Evolutionary conservation across 2,888 invertebrate genomes (phyloP).

Genomic region (Spodoptera littoralis): DNA sequence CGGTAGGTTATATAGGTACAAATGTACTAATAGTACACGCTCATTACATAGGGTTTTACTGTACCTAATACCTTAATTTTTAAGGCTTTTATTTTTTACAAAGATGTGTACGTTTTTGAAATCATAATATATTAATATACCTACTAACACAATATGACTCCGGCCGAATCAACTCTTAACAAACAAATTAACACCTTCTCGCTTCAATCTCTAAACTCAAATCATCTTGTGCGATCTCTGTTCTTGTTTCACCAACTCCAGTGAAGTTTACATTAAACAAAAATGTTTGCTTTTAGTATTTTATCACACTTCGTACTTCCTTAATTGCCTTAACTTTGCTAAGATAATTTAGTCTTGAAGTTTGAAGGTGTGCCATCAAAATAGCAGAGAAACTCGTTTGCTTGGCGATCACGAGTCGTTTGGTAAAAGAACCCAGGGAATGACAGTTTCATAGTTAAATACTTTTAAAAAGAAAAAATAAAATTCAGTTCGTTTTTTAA

Average conservation of each 20-base stretch:
- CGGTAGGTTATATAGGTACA: too few relatives aligned
- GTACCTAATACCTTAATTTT: too few relatives aligned
- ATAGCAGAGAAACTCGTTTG: conserved; percentile 10
- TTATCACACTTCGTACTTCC: conserved; percentile 28
- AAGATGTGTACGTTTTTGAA: too few relatives aligned
- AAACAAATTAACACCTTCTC: not conserved
- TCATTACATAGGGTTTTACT: too few relatives aligned
- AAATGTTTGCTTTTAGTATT: conserved; percentile 36
- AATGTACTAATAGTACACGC: too few relatives aligned
- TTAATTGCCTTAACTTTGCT: conserved; percentile 39
- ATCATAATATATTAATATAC: too few relatives aligned
- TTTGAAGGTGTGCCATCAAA: conserved; percentile 22
- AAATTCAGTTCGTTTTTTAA: not conserved
- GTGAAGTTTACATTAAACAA: conserved; percentile 23
- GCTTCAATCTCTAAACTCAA: conserved; percentile 1
- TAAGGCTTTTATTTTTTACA: too few relatives aligned
- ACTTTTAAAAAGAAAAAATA: too few relatives aligned
- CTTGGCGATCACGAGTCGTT: not conserved
- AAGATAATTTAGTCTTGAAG: conserved; percentile 29
- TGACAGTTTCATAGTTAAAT: too few relatives aligned
- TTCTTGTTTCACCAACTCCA: conserved; percentile 3
- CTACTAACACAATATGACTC: too few relatives aligned
- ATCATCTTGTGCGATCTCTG: not conserved
- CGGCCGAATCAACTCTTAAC: too few relatives aligned
- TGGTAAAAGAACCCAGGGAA: too few relatives aligned